Percentiles rank a stretch among this genome's conserved stretches.
phyloP scores from a whole-genome alignment of 2,113 vertebrate genomes.

The Festucalex cinctus region DNA sequence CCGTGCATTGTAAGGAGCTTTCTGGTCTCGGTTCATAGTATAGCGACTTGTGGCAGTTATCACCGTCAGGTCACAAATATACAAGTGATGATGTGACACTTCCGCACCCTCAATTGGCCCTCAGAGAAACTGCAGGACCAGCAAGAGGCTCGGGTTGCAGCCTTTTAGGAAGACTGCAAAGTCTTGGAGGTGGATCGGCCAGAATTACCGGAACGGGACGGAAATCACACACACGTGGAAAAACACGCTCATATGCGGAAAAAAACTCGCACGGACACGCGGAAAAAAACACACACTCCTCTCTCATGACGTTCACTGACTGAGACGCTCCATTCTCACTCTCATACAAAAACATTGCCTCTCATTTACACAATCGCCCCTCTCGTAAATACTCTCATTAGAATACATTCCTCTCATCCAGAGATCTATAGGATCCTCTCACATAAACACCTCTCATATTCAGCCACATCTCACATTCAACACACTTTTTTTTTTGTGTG shows the following conservation, averaged over 20 bases:
- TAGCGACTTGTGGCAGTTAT: no score
- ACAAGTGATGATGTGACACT: background rate
- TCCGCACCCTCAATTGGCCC: constrained; percentile 15
- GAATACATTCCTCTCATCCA: no score
- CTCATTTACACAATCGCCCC: no score
- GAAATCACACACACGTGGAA: background rate
- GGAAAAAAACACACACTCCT: background rate
- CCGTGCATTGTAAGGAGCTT: no score
- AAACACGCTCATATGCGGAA: background rate
- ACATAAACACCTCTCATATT: background rate
- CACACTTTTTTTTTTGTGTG: background rate
- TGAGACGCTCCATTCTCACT: no score
- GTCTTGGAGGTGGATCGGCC: background rate
- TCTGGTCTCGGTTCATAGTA: no score
- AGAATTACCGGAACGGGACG: background rate
- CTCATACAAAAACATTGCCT: no score
- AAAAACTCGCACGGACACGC: background rate
- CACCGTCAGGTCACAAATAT: no score
- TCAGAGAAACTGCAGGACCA: background rate
- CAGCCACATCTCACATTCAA: no score
- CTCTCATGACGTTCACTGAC: no score
- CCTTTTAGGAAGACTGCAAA: background rate
- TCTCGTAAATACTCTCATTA: no score
- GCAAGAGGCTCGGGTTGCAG: constrained; percentile 1
- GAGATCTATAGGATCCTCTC: no score